Evolutionary conservation across 2,888 invertebrate genomes (phyloP), one percentile per base, ranked within the genome.

Genomic region (Palloptera scutellata): DNA sequence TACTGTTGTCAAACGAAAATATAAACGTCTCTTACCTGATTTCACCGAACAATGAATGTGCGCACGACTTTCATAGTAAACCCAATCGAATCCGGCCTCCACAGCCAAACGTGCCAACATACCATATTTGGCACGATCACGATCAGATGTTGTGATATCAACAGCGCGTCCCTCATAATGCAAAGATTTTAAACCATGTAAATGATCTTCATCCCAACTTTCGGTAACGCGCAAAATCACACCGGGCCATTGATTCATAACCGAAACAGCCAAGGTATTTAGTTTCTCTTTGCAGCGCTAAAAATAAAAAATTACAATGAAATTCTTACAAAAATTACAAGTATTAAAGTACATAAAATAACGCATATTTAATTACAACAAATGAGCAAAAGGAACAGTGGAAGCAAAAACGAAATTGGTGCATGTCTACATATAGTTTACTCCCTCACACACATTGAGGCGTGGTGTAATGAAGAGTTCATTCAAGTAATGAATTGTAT

Each of bases 171-270:
- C 98, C 86, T 98, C 97, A 87, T 97, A 97, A 87, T 98, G 98
- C 76, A 98, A 88, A 61, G 95, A 96, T 82, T 94, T 91, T 73
- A 88, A 88, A 65, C 83, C 83, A 72, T 84, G 85, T 66, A 90
- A 87, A 83, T 94, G 92, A 80, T 93, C 93, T 83, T 97, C 97
- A 81, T 96, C 96, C 97, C 97, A 98, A 65, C 95, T 96, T 85
- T 98, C 97, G 73, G 93, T 96, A 72, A 98, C 97, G 66, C 96
- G 88, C 77, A 98, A 88, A 77, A 91, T 90, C 71, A 97, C 92
- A n/a, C 96, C 95, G 0, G 97, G 97, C 97, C 98, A 98, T 85
- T 95, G 95, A 87, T 97, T 97, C 95, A 97, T 96, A 85, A 98
- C 97, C 78, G 95, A 94, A 82, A 97, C 94, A 66, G 97, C 96